phyloP scores from a whole-genome alignment of 2,797 vertebrate species.

The Xiphophorus birchmanni region DNA sequence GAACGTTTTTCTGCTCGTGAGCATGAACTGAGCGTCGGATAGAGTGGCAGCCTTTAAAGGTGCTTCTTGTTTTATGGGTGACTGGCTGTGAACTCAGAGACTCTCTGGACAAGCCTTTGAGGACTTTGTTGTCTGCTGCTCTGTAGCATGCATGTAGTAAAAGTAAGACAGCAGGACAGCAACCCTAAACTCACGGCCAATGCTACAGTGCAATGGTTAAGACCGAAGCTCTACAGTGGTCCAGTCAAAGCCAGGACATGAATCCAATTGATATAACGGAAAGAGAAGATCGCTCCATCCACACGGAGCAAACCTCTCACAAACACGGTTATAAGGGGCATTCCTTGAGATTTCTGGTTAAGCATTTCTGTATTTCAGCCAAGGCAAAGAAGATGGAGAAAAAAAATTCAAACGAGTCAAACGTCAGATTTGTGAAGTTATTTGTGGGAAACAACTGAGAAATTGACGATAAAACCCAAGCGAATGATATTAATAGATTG shows the following conservation, averaged over 20 bases:
- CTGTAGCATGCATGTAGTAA: neutral
- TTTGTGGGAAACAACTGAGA: too few species aligned
- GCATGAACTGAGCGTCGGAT: neutral
- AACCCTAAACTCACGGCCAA: neutral
- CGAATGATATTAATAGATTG: too few species aligned
- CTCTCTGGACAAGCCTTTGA: neutral
- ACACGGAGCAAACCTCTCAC: too few species aligned
- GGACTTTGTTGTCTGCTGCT: neutral
- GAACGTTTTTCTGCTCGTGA: neutral
- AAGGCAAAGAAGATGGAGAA: too few species aligned
- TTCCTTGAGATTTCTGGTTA: too few species aligned
- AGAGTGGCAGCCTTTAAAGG: neutral
- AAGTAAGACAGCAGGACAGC: neutral
- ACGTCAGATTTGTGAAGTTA: too few species aligned
- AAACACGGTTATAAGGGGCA: too few species aligned
- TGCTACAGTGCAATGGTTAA: neutral
- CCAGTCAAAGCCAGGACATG: constrained; percentile 5
- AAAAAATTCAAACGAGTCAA: too few species aligned
- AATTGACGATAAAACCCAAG: too few species aligned
- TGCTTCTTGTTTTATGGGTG: neutral
- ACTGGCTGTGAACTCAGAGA: neutral
- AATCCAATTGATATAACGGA: neutral
- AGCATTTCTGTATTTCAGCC: too few species aligned
- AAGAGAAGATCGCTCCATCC: too few species aligned
- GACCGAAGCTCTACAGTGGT: neutral